Evolutionary conservation across 1,140 invertebrate genomes (phyloP).

Genomic region (Aphelinus certus): DNA sequence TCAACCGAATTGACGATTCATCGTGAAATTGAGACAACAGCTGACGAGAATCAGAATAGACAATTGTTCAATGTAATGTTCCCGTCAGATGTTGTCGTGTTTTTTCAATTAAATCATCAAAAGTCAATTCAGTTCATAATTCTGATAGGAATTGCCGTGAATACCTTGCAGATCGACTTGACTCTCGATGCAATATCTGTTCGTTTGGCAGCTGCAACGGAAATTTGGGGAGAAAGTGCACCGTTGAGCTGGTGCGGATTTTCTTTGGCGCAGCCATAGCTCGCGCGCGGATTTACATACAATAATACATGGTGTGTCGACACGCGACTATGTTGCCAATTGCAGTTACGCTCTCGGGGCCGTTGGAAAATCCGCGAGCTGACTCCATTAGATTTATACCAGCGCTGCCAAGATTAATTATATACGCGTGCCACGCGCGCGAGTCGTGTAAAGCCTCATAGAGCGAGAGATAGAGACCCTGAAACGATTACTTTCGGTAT

Average conservation of each 20-base stretch:
- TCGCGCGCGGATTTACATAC: neutral
- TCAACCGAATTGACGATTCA: no score
- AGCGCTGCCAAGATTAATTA: constrained; percentile 6
- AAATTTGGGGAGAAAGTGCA: constrained; percentile 15
- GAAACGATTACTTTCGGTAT: neutral
- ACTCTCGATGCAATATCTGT: constrained; percentile 2
- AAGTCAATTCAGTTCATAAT: no score
- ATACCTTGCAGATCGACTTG: neutral
- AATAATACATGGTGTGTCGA: constrained; percentile 5
- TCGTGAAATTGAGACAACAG: no score
- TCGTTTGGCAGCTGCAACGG: neutral
- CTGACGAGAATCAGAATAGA: no score
- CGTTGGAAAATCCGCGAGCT: neutral
- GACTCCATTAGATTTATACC: constrained; percentile 3
- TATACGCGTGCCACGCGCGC: neutral
- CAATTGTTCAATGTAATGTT: no score
- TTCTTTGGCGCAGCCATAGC: neutral
- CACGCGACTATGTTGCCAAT: neutral
- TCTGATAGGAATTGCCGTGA: no score
- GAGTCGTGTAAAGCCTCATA: no score
- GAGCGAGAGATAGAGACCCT: neutral
- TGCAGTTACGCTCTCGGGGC: neutral
- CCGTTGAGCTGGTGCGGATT: neutral
- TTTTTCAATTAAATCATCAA: no score
- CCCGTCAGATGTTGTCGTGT: no score